These are phyloP conservation scores for Drosophila nannoptera DNA, from an alignment of 1,140 invertebrate genomes.

Conservation along the genomic window DNA sequence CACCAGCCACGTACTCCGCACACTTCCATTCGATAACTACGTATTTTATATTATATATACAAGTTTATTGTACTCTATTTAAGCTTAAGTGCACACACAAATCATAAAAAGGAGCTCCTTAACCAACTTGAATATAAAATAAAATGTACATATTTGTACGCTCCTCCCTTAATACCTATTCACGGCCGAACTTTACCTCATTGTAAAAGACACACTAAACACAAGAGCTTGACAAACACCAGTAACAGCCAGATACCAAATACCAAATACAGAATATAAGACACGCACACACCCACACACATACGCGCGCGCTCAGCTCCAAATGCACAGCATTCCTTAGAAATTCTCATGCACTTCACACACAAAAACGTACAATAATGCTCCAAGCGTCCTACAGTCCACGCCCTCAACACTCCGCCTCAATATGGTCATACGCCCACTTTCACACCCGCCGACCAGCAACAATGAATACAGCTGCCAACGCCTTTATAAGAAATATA, in stretches of 20 bases:
- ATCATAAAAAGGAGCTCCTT: conserved; percentile 36
- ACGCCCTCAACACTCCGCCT: neutral
- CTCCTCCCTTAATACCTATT: conserved; percentile 59
- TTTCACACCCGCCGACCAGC: conserved; percentile 8
- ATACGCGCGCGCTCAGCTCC: conserved; percentile 52
- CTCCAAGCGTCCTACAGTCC: neutral
- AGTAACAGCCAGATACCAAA: conserved; percentile 11
- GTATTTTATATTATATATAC: conserved; percentile 49
- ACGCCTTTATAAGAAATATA: conserved; percentile 42
- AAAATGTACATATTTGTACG: conserved; percentile 54
- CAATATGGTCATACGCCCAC: conserved; percentile 7
- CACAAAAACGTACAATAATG: conserved; percentile 29
- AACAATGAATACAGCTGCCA: conserved; percentile 61
- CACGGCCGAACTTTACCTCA: conserved; percentile 76
- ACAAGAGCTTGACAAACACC: conserved; percentile 61
- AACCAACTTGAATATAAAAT: conserved; percentile 20
- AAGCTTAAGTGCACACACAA: conserved; percentile 61
- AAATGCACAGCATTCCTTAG: conserved; percentile 66
- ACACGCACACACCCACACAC: conserved; percentile 26
- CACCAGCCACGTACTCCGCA: neutral
- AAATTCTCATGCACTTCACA: conserved; percentile 46
- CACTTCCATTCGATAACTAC: conserved; percentile 28
- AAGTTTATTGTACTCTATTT: conserved; percentile 56
- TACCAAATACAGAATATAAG: conserved; percentile 1
- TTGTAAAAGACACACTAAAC: conserved; percentile 67